phyloP scores from a whole-genome alignment of 2,797 vertebrate species.

The Knipowitschia caucasica region DNA sequence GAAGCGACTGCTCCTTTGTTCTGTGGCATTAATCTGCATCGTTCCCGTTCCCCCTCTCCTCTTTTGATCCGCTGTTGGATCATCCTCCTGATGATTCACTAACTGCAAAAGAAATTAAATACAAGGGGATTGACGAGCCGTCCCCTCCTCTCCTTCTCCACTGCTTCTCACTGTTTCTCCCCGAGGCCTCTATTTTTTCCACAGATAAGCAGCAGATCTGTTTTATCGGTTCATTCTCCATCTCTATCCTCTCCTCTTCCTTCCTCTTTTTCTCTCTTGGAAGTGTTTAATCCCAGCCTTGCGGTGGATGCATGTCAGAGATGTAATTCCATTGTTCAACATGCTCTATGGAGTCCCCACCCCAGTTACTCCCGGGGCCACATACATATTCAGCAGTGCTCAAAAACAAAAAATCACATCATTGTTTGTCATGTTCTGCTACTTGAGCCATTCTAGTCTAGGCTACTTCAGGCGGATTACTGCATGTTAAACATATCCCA shows the following conservation, averaged over 20 bases:
- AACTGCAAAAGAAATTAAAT: slow-evolving; percentile 79
- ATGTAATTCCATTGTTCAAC: slow-evolving; percentile 77
- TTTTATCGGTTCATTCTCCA: slow-evolving; percentile 66
- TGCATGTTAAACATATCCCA: slow-evolving; percentile 67
- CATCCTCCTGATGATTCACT: slow-evolving; percentile 77
- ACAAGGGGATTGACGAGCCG: slow-evolving; percentile 68
- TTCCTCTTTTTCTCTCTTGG: slow-evolving; percentile 36
- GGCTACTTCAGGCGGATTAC: slow-evolving; percentile 64
- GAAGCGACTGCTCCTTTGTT: slow-evolving; percentile 68
- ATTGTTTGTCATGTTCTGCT: slow-evolving; percentile 63
- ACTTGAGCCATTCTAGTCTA: slow-evolving; percentile 53
- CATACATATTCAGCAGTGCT: slow-evolving; percentile 71
- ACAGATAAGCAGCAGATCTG: slow-evolving; percentile 72
- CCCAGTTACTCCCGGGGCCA: slow-evolving; percentile 61
- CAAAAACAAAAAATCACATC: slow-evolving; percentile 70
- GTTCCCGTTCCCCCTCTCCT: slow-evolving; percentile 52
- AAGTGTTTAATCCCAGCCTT: slow-evolving; percentile 72
- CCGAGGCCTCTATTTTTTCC: slow-evolving; percentile 68
- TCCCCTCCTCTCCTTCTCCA: slow-evolving; percentile 33
- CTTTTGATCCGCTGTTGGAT: slow-evolving; percentile 76
- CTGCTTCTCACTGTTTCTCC: slow-evolving; percentile 51
- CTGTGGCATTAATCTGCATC: slow-evolving; percentile 69
- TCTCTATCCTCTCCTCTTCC: slow-evolving; percentile 48
- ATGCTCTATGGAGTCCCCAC: slow-evolving; percentile 63
- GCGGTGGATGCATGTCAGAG: slow-evolving; percentile 73